A percentile compares a stretch with the other conserved stretches of the same genome.
Conservation (phyloP, 2,888 invertebrate genomes). For the Baccha elongata region DNA sequence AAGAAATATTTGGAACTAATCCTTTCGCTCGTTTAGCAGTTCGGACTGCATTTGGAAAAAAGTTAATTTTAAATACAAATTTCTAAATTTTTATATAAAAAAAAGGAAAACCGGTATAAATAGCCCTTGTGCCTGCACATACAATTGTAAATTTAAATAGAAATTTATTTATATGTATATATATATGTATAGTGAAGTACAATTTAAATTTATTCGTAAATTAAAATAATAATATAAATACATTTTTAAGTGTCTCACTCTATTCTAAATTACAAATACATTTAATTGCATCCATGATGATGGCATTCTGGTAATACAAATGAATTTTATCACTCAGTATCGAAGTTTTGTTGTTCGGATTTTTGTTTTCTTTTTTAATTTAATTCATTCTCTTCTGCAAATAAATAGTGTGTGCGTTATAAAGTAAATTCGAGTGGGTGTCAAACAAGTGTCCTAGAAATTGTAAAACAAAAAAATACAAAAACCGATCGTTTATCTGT, state of each 20-base stretch:
- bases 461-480: background rate
- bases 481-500: background rate
- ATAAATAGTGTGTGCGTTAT: slow-evolving; percentile 60
- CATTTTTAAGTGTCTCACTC: slow-evolving; percentile 63
- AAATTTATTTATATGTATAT: slow-evolving; percentile 27
- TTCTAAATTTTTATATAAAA: slow-evolving; percentile 23
- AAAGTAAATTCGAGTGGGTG: slow-evolving; percentile 19
- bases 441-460: slow-evolving; percentile 70
- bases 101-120: slow-evolving; percentile 78
- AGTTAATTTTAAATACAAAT: slow-evolving; percentile 9
- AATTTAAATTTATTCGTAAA: slow-evolving; percentile 73
- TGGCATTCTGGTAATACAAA: slow-evolving; percentile 68
- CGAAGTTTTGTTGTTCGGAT: slow-evolving; percentile 52
- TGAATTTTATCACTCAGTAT: slow-evolving; percentile 61
- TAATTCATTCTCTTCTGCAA: slow-evolving; percentile 23
- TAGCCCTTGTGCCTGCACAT: slow-evolving; percentile 79
- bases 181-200: slow-evolving; percentile 68
- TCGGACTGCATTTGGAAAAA: slow-evolving; percentile 28
- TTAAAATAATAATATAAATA: slow-evolving; percentile 70
- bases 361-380: slow-evolving; percentile 37
- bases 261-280: slow-evolving; percentile 64
- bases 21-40: slow-evolving; percentile 15
- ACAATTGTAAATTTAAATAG: slow-evolving; percentile 55
- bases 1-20: slow-evolving; percentile 39
- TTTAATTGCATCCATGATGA: slow-evolving; percentile 73